These are phyloP conservation scores for Notamacropus eugenii DNA, from an alignment of 2,797 vertebrate species.

Conservation along the genomic window DNA sequence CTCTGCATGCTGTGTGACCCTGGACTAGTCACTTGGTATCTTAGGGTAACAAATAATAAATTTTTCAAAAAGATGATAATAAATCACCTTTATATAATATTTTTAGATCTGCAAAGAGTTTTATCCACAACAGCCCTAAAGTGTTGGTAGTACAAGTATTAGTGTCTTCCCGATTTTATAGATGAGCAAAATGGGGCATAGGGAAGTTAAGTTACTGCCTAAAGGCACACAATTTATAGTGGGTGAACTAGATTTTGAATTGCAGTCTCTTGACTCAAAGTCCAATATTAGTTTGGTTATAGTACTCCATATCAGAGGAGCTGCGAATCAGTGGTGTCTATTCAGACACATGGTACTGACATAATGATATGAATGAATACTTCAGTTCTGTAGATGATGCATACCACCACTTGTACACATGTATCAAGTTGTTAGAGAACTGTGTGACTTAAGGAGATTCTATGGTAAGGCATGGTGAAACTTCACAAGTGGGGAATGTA, in stretches of 20 bases:
- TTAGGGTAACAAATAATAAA: not conserved
- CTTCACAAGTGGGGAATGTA: not conserved
- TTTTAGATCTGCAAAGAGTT: not conserved
- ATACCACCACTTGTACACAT: not conserved
- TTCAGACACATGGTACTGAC: not conserved
- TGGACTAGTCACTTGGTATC: not conserved
- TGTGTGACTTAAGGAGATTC: not conserved
- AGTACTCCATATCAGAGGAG: not conserved
- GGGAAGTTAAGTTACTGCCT: not conserved
- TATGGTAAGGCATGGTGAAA: not conserved
- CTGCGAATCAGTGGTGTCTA: not conserved
- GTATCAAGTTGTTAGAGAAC: not conserved
- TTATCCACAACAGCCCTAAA: not conserved
- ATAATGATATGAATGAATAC: not conserved
- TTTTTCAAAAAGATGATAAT: not conserved
- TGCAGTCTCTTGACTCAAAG: not conserved
- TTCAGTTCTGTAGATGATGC: not conserved
- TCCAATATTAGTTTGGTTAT: not conserved
- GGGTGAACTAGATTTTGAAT: not conserved
- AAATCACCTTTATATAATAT: not conserved
- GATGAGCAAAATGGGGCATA: not conserved
- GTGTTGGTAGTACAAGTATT: not conserved
- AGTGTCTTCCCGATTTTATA: not conserved
- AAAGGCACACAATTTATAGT: not conserved
- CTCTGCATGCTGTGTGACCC: not conserved